Percentiles rank a stretch among this genome's conserved stretches.
These are phyloP conservation scores for Prenolepis imparis DNA, from an alignment of 2,888 invertebrate species.

Conservation along the genomic window DNA sequence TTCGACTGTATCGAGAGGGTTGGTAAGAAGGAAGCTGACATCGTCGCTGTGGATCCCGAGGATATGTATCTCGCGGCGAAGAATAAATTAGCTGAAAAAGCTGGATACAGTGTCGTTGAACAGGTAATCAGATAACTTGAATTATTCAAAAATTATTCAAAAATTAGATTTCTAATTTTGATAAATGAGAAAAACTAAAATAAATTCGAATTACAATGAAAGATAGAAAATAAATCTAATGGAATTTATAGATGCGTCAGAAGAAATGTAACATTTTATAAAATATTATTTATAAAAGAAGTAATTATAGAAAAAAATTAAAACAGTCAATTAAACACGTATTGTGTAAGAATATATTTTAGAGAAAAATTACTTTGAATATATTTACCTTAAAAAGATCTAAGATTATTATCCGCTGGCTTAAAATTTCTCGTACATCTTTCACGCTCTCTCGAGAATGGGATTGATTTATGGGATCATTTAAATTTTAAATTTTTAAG, in stretches of 20 bases:
- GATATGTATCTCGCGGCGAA: conserved; percentile 95
- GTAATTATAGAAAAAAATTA: neutral
- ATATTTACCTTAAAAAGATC: neutral
- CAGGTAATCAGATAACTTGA: conserved; percentile 73
- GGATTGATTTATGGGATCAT: neutral
- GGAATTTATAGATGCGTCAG: neutral
- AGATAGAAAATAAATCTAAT: neutral
- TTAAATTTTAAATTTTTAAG: neutral
- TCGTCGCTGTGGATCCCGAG: conserved; percentile 94
- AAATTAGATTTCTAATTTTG: neutral
- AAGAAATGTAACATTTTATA: neutral
- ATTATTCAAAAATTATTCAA: neutral
- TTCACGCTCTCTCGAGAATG: neutral
- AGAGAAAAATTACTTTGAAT: neutral
- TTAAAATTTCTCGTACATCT: neutral
- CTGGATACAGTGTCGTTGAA: conserved; percentile 81
- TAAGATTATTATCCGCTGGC: neutral
- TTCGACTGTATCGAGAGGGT: conserved; percentile 93
- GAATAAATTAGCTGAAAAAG: conserved; percentile 73
- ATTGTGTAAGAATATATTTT: neutral
- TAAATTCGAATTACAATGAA: too few relatives aligned
- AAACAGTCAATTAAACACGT: neutral
- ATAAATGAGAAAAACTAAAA: neutral
- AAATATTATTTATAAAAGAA: conserved; percentile 19
- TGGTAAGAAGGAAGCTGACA: conserved; percentile 92